These are phyloP conservation scores for Pseudomugil gertrudae DNA, from an alignment of 2,797 vertebrate species.

Conservation along the genomic window DNA sequence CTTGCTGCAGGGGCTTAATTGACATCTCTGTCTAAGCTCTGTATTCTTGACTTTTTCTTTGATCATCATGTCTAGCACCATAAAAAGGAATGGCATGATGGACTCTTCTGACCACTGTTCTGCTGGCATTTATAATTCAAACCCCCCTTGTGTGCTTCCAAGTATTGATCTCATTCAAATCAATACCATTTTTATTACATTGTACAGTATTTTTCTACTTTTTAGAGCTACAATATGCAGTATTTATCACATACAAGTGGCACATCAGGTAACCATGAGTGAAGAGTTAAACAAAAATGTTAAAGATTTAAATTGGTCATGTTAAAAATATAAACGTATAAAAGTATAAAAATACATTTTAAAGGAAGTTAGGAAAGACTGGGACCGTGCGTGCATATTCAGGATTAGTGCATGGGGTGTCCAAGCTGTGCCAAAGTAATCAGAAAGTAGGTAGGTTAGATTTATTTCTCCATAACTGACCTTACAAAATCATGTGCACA, in stretches of 20 bases:
- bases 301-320: no score
- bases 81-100: conserved; percentile 66
- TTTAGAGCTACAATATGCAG: background rate
- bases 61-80: conserved; percentile 57
- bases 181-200: background rate
- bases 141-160: background rate
- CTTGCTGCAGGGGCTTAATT: conserved; percentile 64
- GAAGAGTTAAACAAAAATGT: background rate
- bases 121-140: conserved; percentile 17
- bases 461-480: conserved; percentile 18
- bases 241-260: background rate
- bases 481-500: conserved; percentile 11
- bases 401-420: background rate
- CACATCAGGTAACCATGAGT: background rate
- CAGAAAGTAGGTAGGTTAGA: conserved; percentile 3
- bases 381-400: background rate
- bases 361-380: conserved; percentile 2
- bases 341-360: background rate
- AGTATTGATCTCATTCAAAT: background rate
- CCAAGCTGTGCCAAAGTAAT: conserved; percentile 10
- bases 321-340: no score
- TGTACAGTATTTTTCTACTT: background rate
- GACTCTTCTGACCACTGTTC: conserved; percentile 19
- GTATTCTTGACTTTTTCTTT: conserved; percentile 60
- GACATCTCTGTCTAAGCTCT: conserved; percentile 63